Evolutionary conservation across 2,888 invertebrate genomes (phyloP).

Genomic region (Apoderus coryli): DNA sequence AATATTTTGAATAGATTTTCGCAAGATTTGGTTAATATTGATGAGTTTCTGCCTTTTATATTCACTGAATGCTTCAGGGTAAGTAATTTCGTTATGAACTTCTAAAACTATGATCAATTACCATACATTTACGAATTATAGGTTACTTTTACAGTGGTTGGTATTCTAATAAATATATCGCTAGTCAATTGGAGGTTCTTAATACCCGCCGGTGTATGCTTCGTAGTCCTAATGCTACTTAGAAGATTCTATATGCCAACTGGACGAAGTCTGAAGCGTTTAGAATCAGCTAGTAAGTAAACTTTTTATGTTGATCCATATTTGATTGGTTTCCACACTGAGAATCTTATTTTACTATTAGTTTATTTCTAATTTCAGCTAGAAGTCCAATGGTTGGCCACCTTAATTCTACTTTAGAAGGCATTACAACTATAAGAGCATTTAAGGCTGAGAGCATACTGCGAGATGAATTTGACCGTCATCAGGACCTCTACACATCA

Average conservation of each 20-base stretch:
- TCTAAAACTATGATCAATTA: background rate
- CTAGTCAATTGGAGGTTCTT: conserved; percentile 20
- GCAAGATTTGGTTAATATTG: conserved; percentile 23
- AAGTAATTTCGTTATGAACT: conserved; percentile 10
- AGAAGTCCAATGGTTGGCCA: conserved; percentile 30
- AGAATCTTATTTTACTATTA: background rate
- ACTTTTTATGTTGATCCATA: background rate
- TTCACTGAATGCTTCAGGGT: conserved; percentile 19
- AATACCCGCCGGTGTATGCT: conserved; percentile 18
- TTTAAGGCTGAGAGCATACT: conserved; percentile 25
- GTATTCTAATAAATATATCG: conserved; percentile 17
- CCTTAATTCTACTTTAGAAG: conserved; percentile 29
- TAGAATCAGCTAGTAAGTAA: conserved; percentile 24
- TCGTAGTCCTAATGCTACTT: conserved; percentile 17
- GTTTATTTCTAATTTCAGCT: conserved; percentile 21
- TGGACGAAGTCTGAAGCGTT: conserved; percentile 23
- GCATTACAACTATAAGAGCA: conserved; percentile 30
- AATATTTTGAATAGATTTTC: conserved; percentile 26
- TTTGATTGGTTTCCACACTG: background rate
- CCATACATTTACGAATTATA: conserved; percentile 13
- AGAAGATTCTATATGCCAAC: conserved; percentile 21
- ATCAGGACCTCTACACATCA: conserved; percentile 29
- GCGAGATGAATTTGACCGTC: conserved; percentile 26
- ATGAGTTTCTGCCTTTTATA: conserved; percentile 22
- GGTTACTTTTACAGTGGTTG: conserved; percentile 16